A percentile compares a stretch with the other conserved stretches of the same genome.
phyloP scores from a whole-genome alignment of 2,797 vertebrate genomes.

The Lagodon rhomboides region DNA sequence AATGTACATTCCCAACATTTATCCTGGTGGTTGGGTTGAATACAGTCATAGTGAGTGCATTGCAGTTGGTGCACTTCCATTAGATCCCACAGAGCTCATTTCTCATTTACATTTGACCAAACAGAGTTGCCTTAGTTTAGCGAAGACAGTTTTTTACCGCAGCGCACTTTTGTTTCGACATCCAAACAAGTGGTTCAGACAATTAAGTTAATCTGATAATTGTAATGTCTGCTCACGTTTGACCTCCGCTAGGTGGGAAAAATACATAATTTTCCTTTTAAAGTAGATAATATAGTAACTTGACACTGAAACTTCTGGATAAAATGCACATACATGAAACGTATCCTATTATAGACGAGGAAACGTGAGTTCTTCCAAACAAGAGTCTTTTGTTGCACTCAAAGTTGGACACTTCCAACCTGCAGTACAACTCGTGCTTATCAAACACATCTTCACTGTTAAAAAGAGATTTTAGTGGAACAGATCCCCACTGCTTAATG shows the following conservation, averaged over 20 bases:
- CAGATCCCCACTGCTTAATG: not conserved
- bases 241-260: not conserved
- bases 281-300: not conserved
- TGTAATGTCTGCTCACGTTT: not conserved
- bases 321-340: not conserved
- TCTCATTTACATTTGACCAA: not conserved
- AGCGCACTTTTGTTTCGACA: not conserved
- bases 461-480: slow-evolving; percentile 14
- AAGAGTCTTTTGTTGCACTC: not conserved
- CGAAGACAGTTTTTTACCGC: not conserved
- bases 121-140: not conserved
- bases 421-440: not conserved
- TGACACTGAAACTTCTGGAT: not conserved
- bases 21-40: too few species aligned
- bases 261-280: not conserved
- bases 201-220: not conserved
- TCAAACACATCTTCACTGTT: slow-evolving; percentile 8
- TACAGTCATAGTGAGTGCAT: too few species aligned
- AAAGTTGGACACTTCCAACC: not conserved
- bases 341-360: not conserved
- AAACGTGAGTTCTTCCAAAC: not conserved
- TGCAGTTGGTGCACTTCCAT: not conserved
- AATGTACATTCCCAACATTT: too few species aligned
- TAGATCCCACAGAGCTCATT: not conserved
- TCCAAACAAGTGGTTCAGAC: not conserved